Conservation (phyloP, 2,888 invertebrate genomes). For the Elaeidobius kamerunicus region DNA sequence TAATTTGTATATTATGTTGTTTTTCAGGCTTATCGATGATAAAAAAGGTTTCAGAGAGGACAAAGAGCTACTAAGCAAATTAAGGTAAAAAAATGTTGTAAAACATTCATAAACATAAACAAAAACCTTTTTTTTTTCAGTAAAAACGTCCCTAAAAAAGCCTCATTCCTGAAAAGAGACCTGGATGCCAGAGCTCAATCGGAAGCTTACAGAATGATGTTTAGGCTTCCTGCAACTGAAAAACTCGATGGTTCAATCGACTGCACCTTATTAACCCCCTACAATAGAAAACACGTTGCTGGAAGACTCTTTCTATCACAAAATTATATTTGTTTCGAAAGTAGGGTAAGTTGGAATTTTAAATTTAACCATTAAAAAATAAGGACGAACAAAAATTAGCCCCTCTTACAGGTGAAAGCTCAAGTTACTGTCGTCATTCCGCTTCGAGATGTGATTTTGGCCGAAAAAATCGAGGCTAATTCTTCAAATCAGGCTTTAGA, state of each 20-base stretch:
- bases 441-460: constrained; percentile 71
- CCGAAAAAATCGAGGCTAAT: constrained; percentile 73
- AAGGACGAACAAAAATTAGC: too few species aligned
- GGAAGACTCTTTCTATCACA: constrained; percentile 90
- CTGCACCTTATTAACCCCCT: constrained; percentile 92
- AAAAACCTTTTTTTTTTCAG: constrained; percentile 44
- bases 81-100: constrained; percentile 54
- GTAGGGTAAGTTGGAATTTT: constrained; percentile 80
- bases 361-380: too few species aligned
- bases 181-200: constrained; percentile 93
- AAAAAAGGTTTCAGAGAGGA: constrained; percentile 90
- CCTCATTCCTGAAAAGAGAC: constrained; percentile 90
- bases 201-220: constrained; percentile 81
- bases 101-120: not conserved
- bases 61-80: constrained; percentile 76
- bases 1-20: constrained; percentile 2
- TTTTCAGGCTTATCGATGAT: constrained; percentile 81
- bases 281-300: constrained; percentile 83
- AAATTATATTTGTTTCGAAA: constrained; percentile 95
- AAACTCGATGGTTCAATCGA: constrained; percentile 93
- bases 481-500: constrained; percentile 58
- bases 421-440: constrained; percentile 88
- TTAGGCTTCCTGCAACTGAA: constrained; percentile 83
- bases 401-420: constrained; percentile 57
- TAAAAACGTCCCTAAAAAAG: constrained; percentile 85